Evolutionary conservation across 1,140 invertebrate species (phyloP), one percentile per base, ranked within the genome.

Genomic region (Triops cancriformis): DNA sequence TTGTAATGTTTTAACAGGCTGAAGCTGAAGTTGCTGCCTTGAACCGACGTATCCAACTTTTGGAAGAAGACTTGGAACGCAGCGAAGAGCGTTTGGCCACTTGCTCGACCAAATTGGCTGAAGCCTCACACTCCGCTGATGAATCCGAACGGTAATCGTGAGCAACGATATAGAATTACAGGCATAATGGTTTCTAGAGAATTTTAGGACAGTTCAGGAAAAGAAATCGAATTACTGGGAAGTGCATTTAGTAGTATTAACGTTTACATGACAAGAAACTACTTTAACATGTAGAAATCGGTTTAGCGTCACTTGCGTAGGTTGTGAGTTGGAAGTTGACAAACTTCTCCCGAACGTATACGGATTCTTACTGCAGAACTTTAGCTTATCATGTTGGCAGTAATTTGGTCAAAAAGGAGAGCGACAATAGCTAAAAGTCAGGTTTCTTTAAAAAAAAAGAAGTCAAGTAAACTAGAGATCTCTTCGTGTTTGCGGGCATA

Each of bases 121-220:
- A 99, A 89, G 98, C 98, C 82, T 98, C 96, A 81, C 95, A 98
- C 87, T 95, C 96, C 83, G 97, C 97, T 83, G 98, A 99, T 90
- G 98, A 99, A 88, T 98, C 95, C 85, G 97, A 99, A 93, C 95
- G 98, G 98, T 99, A 91, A 31, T 41, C 72, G 18, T 74, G 7
- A n/a, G 26, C 6, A 0, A 18, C 6, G 18, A 74, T 42, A n/a
- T 12, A 74, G 18, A 26, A 4, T 23, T 1, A 74, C 5, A 74
- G 6, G 5, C 23, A 73, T 74, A 23, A 0, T 37, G 26, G 12
- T n/a, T 0, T 74, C 9, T 72, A 72, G 72, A 72, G 6, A 2
- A 72, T 26, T 23, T 72, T 72, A 26, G 9, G 26, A 9, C 31
- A 37, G 31, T 37, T 37, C 2, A 37, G 31, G 31, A 37, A 37